Base-by-base conservation (phyloP, 2,113 vertebrate species). In the Pavo muticus region DNA sequence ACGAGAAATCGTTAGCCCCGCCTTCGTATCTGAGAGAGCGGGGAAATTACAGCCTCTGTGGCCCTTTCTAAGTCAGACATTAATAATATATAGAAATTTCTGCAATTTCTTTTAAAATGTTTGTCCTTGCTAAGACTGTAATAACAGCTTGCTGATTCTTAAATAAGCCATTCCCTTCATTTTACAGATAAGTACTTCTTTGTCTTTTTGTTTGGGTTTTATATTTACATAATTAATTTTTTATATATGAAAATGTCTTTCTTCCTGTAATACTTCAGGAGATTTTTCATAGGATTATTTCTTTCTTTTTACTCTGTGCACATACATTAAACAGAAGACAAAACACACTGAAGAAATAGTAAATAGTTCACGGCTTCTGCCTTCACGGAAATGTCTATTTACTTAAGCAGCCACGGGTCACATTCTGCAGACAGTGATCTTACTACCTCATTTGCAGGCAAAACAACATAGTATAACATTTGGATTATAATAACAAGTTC, bases 1-100 rank as follows among this genome's bases (percentile, higher is more conserved):
- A 27, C 3, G 20, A 19, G 52, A 32, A 44, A 11, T 1, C 18
- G 25, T 2, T 32, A 75, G 6, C 18, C n/a, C 11, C 8, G 4
- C 14, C 32, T 45, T 48, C 14, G 3, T 5, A 35, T 13, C 29
- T 57, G 69, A 57, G 52, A 63, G 2, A 48, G 21, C 37, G 14
- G 6, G 5, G 18, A 42, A n/a, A 18, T 5, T 14, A 19, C 8
- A n/a, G 8, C 3, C 32, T 27, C 0, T 11, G 6, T 9, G 32
- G 4, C 23, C 15, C 73, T 15, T 27, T 54, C 2, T 13, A 47
- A 74, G 1, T 42, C 24, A 61, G 23, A 7, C 7, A 11, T 14
- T 19, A 69, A 25, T 8, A 78, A 54, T 0, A 8, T 10, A 47
- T 3, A 10, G 10, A 74, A n/a, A 5, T 4, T 73, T 17, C 35